phyloP scores from a whole-genome alignment of 2,797 vertebrate genomes.

The Pelodytes ibericus region DNA sequence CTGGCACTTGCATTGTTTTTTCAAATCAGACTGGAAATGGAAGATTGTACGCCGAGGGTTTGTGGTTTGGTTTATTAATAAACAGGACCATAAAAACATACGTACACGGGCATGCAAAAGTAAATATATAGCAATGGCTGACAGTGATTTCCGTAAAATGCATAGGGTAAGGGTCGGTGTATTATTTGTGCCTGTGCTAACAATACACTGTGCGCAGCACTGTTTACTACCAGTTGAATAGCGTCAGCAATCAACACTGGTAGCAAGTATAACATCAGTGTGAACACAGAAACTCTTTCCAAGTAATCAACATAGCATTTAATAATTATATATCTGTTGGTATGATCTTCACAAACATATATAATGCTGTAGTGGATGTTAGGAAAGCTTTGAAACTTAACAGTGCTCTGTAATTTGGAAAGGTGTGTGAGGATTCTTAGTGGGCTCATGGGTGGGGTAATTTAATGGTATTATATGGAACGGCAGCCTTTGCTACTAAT shows the following conservation, averaged over 20 bases:
- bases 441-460: constrained; percentile 23
- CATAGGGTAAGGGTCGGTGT: no score
- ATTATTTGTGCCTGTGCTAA: no score
- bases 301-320: constrained; percentile 13
- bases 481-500: constrained; percentile 8
- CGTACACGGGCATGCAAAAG: no score
- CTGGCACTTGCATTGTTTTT: neutral
- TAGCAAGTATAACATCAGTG: neutral
- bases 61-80: no score
- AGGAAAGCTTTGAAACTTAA: constrained; percentile 31
- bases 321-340: constrained; percentile 5
- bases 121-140: no score
- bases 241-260: neutral
- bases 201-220: no score
- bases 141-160: no score
- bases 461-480: constrained; percentile 17
- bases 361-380: constrained; percentile 22
- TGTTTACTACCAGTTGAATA: neutral
- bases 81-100: no score
- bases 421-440: constrained; percentile 16
- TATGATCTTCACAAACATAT: constrained; percentile 31
- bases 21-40: neutral
- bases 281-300: neutral
- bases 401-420: constrained; percentile 38
- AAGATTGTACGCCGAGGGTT: no score